A percentile compares a stretch with the other conserved stretches of the same genome.
Conservation (phyloP, 2,797 vertebrate species). For the Alexandromys oeconomus region DNA sequence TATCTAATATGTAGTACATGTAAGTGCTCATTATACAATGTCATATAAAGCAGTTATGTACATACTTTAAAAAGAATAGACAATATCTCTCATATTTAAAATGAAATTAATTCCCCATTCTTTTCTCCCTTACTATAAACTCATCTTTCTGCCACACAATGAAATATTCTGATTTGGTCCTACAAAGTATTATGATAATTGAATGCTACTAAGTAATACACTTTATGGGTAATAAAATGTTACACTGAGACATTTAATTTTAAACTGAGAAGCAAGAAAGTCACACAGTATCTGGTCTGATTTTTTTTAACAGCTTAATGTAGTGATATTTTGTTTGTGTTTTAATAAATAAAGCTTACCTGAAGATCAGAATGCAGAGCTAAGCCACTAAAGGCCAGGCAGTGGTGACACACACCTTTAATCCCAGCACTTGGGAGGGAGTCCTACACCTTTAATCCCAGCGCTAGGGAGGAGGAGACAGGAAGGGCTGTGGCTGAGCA, state of each 20-base stretch:
- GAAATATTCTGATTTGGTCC: slow-evolving; percentile 22
- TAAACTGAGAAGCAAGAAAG: slow-evolving; percentile 51
- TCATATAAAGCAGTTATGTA: neutral
- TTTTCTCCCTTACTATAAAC: neutral
- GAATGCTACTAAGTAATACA: slow-evolving; percentile 26
- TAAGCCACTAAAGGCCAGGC: too few species aligned
- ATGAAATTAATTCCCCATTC: slow-evolving; percentile 1
- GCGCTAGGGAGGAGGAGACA: too few species aligned
- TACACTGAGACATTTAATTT: slow-evolving; percentile 25
- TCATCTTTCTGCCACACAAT: neutral
- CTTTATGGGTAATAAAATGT: slow-evolving; percentile 17
- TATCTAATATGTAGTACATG: neutral
- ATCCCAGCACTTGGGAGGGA: too few species aligned
- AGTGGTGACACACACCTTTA: too few species aligned
- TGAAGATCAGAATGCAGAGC: too few species aligned
- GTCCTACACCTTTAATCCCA: too few species aligned
- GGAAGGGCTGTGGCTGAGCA: too few species aligned
- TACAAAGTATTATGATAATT: slow-evolving; percentile 11
- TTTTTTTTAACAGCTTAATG: neutral
- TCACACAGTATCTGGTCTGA: slow-evolving; percentile 33
- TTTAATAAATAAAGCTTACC: too few species aligned
- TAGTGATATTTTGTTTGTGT: too few species aligned
- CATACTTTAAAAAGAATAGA: neutral
- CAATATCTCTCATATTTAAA: neutral
- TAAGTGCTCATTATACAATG: too few species aligned